These are phyloP conservation scores for Trogon melanurus DNA, from an alignment of 2,113 vertebrate genomes.

Conservation along the genomic window DNA sequence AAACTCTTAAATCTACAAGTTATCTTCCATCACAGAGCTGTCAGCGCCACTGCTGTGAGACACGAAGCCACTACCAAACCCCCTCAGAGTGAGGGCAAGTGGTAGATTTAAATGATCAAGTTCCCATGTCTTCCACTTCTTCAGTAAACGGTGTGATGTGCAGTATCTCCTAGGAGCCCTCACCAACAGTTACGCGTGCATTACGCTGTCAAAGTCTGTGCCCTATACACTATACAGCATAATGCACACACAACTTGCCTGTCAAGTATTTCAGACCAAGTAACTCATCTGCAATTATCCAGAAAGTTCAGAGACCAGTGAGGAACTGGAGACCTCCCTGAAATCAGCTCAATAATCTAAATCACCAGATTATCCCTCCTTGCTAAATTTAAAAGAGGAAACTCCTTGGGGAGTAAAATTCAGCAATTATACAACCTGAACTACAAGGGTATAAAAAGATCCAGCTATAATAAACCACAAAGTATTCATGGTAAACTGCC, in stretches of 20 bases:
- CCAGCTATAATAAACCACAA: not conserved
- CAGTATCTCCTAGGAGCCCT: not conserved
- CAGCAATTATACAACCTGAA: not conserved
- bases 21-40: not conserved
- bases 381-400: not conserved
- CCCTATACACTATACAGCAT: not conserved
- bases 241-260: not conserved
- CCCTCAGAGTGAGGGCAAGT: not conserved
- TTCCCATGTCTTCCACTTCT: not conserved
- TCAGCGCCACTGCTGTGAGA: not conserved
- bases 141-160: not conserved
- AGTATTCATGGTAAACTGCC: not conserved
- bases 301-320: not conserved
- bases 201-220: rapidly evolving
- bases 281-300: not conserved
- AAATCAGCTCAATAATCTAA: not conserved
- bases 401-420: not conserved
- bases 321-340: not conserved
- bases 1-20: not conserved
- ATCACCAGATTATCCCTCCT: not conserved
- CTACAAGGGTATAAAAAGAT: not conserved
- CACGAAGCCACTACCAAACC: not conserved
- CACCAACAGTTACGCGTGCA: not conserved
- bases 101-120: not conserved
- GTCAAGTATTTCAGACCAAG: not conserved